Conservation (phyloP, 2,888 invertebrate species). For the Rhagium mordax region DNA sequence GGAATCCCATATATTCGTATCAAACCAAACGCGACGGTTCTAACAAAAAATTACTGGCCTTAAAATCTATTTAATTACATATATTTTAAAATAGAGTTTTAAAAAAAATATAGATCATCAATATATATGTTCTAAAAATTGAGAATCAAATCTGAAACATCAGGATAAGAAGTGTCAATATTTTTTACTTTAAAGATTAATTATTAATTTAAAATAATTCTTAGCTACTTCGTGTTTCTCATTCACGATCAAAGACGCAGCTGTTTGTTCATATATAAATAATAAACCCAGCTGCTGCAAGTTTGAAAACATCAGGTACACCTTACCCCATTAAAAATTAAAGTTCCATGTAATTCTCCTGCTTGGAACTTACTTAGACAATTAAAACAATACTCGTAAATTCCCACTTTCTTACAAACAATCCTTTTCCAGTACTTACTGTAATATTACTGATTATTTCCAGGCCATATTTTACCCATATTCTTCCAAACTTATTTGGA, state of each 20-base stretch:
- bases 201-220: too few relatives aligned
- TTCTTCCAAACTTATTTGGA: slow-evolving; percentile 46
- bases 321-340: slow-evolving; percentile 38
- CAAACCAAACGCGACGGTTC: too few relatives aligned
- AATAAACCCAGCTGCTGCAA: slow-evolving; percentile 24
- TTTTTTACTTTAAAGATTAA: too few relatives aligned
- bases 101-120: too few relatives aligned
- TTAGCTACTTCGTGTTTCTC: not conserved
- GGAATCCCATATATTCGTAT: too few relatives aligned
- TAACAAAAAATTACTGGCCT: too few relatives aligned
- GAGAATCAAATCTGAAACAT: too few relatives aligned
- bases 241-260: not conserved
- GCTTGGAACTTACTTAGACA: slow-evolving; percentile 44
- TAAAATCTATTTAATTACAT: too few relatives aligned
- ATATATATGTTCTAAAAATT: too few relatives aligned
- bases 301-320: slow-evolving; percentile 11
- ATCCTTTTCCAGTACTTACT: slow-evolving; percentile 45
- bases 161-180: too few relatives aligned
- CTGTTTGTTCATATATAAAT: slow-evolving; percentile 24
- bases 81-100: too few relatives aligned
- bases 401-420: slow-evolving; percentile 50
- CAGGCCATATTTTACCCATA: slow-evolving; percentile 44
- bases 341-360: slow-evolving; percentile 36
- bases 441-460: slow-evolving; percentile 50
- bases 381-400: slow-evolving; percentile 52